Evolutionary conservation across 1,140 invertebrate genomes (phyloP), one percentile per base, ranked within the genome.

Genomic region (Melipona quadrifasciata): DNA sequence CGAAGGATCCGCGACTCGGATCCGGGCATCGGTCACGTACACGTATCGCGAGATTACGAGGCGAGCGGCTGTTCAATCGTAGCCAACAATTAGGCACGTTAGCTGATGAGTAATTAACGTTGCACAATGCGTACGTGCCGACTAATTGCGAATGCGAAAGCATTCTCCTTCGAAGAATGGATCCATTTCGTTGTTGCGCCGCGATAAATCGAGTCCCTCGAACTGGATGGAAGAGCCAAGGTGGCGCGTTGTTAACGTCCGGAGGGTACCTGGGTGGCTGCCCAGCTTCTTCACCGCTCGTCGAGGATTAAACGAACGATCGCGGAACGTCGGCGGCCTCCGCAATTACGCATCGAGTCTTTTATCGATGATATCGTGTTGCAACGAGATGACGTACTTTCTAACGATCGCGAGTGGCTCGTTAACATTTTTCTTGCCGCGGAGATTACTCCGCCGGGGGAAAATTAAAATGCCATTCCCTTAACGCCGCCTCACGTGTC

Each of bases 101-200:
- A 75, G 77, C 77, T 89, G 85, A 91, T 89, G 88, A 90, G 77
- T 70, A 90, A 92, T 91, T 92, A 91, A 21, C 70, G 80, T 92
- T 91, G 86, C 89, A 90, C 86, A 92, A 92, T 77, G 83, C 72
- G 80, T 88, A 67, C 70, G 73, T 77, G 70, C 31, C 67, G 24
- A 75, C 58, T 91, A 90, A 90, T 88, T 86, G 65, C 74, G 79
- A 87, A 78, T 80, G 65, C 72, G 58, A 89, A 90, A 86, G n/a
- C 71, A 72, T 87, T 57, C 80, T 87, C 87, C 74, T 78, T n/a
- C n/a, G n/a, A 12, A 70, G 83, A 89, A 85, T 31, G 68, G 27
- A 84, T 83, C 79, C 51, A 58, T 61, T 86, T 83, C 65, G 78
- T 51, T 21, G 70, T 47, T 17, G 47, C 53, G 75, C 64, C 53